Percentiles rank a stretch among this genome's conserved stretches.
Evolutionary conservation across 2,113 vertebrate genomes (phyloP).

Genomic region (Alaudala cheleensis): DNA sequence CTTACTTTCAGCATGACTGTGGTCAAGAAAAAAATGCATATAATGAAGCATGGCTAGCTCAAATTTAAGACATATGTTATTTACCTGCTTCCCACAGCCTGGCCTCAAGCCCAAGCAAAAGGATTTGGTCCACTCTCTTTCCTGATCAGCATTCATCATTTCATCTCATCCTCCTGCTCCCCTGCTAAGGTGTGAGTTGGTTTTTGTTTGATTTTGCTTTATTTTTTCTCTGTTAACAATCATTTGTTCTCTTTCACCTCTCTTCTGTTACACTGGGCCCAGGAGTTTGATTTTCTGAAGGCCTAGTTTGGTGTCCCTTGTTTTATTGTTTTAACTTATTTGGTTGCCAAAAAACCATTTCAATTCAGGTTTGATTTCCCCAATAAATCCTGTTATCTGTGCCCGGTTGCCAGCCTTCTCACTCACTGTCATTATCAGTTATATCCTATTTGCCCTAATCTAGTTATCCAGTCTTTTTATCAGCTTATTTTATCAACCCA

Average conservation of each 20-base stretch:
- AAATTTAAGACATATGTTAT: not conserved
- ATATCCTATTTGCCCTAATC: slow-evolving; percentile 57
- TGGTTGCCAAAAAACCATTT: not conserved
- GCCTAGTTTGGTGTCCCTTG: not conserved
- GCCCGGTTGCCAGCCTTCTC: slow-evolving; percentile 22
- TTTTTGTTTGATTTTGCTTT: not conserved
- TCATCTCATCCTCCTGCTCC: not conserved
- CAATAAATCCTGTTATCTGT: slow-evolving; percentile 59
- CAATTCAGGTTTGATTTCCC: not conserved
- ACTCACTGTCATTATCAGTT: slow-evolving; percentile 39
- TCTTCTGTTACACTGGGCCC: not conserved
- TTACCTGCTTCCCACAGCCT: not conserved
- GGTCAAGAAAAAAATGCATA: not conserved
- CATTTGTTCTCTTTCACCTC: not conserved
- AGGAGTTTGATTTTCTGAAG: not conserved
- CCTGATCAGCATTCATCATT: not conserved
- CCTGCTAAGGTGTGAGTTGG: not conserved
- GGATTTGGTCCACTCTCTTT: not conserved
- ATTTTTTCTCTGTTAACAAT: not conserved
- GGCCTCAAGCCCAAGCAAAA: not conserved
- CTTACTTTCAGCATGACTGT: not conserved
- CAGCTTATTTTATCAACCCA: slow-evolving; percentile 15
- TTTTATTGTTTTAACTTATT: not conserved
- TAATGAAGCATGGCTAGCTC: not conserved
- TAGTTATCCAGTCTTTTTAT: slow-evolving; percentile 44